Percentiles rank a stretch among this genome's conserved stretches.
Evolutionary conservation across 2,113 vertebrate genomes (phyloP).

Genomic region (Heterotilapia buettikoferi): DNA sequence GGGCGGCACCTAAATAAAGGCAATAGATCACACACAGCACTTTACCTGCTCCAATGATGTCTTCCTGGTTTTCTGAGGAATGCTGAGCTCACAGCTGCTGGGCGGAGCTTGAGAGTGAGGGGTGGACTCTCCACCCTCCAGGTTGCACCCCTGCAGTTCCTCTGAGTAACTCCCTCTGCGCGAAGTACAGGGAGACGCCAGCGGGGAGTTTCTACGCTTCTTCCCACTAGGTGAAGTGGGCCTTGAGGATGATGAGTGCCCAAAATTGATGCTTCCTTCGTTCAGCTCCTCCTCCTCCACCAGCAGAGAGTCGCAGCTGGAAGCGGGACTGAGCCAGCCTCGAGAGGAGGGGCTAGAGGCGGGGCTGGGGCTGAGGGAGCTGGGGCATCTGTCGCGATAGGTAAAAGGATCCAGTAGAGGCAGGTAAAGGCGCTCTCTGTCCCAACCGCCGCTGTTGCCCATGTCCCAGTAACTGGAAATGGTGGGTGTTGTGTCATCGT

Average conservation of each 20-base stretch:
- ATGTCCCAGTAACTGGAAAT: slow-evolving; percentile 70
- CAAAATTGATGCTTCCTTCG: slow-evolving; percentile 78
- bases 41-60: slow-evolving; percentile 84
- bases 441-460: slow-evolving; percentile 74
- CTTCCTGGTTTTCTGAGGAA: slow-evolving; percentile 87
- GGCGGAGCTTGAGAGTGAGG: slow-evolving; percentile 54
- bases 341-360: slow-evolving; percentile 88
- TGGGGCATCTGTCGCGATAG: slow-evolving; percentile 77
- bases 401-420: slow-evolving; percentile 80
- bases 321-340: slow-evolving; percentile 84
- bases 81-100: slow-evolving; percentile 72
- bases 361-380: slow-evolving; percentile 85
- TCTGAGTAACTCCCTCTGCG: slow-evolving; percentile 83
- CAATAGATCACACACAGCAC: neutral
- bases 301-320: slow-evolving; percentile 83
- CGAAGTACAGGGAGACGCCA: slow-evolving; percentile 77
- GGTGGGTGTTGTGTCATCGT: slow-evolving; percentile 60
- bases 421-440: slow-evolving; percentile 79
- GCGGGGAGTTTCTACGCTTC: slow-evolving; percentile 79
- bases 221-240: slow-evolving; percentile 86
- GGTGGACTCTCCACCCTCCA: slow-evolving; percentile 51
- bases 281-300: slow-evolving; percentile 87
- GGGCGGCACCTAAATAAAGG: neutral
- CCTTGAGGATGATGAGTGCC: slow-evolving; percentile 76
- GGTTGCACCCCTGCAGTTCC: slow-evolving; percentile 66